These are phyloP conservation scores for Sphyrna mokarran DNA, from an alignment of 2,113 vertebrate genomes.

Conservation along the genomic window DNA sequence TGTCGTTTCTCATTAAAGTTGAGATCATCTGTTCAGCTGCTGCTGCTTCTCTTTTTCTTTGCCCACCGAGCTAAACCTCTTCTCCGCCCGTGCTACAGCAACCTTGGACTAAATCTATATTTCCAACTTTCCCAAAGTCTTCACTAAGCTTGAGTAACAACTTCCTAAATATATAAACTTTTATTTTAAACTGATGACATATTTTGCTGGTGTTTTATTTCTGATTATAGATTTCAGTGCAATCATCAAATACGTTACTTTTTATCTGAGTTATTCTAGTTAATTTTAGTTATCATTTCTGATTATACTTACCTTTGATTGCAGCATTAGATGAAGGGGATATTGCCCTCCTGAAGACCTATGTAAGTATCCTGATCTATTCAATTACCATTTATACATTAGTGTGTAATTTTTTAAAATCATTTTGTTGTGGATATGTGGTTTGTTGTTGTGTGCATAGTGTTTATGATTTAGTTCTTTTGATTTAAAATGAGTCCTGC, in stretches of 20 bases:
- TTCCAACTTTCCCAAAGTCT: not conserved
- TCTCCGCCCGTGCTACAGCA: too few species aligned
- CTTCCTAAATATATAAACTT: not conserved
- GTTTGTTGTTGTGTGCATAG: not conserved
- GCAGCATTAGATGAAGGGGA: constrained; percentile 95
- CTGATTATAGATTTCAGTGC: not conserved
- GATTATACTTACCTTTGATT: constrained; percentile 38
- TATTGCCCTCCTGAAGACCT: constrained; percentile 93
- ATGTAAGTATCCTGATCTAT: constrained; percentile 66
- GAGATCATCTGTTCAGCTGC: not conserved
- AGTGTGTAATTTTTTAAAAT: not conserved
- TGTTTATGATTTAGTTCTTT: not conserved
- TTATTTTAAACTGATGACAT: not conserved
- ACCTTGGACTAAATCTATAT: too few species aligned
- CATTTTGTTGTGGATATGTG: not conserved
- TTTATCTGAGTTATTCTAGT: not conserved
- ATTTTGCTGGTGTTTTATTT: not conserved
- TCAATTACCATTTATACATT: not conserved
- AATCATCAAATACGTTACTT: not conserved
- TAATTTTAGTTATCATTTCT: not conserved
- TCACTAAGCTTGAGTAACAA: not conserved
- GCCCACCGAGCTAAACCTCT: too few species aligned
- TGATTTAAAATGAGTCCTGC: not conserved
- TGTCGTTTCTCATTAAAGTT: not conserved
- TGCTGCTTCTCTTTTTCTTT: not conserved